A percentile compares a stretch with the other conserved stretches of the same genome.
Evolutionary conservation across 2,888 invertebrate genomes (phyloP).

Genomic region (Epistrophe grossulariae): DNA sequence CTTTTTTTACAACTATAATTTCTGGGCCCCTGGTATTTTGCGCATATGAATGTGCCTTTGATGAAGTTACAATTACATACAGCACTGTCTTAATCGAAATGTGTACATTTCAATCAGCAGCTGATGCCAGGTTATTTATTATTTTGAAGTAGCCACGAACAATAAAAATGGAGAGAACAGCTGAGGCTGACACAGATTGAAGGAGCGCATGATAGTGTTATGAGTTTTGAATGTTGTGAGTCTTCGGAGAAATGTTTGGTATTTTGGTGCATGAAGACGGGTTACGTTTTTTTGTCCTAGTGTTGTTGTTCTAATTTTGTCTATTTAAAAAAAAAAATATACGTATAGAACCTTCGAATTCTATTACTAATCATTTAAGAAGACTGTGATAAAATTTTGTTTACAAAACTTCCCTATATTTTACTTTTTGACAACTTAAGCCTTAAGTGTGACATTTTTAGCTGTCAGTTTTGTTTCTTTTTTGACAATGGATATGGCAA

Average conservation of each 20-base stretch:
- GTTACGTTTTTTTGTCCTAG: constrained; percentile 7
- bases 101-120: neutral
- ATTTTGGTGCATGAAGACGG: constrained; percentile 47
- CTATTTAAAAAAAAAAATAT: neutral
- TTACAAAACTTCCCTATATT: neutral
- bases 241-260: constrained; percentile 57
- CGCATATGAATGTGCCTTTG: neutral
- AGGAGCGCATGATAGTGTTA: constrained; percentile 55
- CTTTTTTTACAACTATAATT: too few relatives aligned
- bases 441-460: neutral
- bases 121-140: neutral
- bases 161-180: constrained; percentile 34
- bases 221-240: constrained; percentile 30
- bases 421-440: neutral
- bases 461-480: constrained; percentile 3
- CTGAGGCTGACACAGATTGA: constrained; percentile 67
- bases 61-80: neutral
- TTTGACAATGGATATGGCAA: constrained; percentile 46
- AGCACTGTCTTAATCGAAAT: neutral
- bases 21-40: neutral
- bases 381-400: neutral
- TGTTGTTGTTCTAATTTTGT: neutral
- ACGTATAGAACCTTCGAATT: constrained; percentile 33
- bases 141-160: constrained; percentile 38
- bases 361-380: neutral